These are phyloP conservation scores for Numenius phaeopus DNA, from an alignment of 2,797 vertebrate genomes.

Conservation along the genomic window DNA sequence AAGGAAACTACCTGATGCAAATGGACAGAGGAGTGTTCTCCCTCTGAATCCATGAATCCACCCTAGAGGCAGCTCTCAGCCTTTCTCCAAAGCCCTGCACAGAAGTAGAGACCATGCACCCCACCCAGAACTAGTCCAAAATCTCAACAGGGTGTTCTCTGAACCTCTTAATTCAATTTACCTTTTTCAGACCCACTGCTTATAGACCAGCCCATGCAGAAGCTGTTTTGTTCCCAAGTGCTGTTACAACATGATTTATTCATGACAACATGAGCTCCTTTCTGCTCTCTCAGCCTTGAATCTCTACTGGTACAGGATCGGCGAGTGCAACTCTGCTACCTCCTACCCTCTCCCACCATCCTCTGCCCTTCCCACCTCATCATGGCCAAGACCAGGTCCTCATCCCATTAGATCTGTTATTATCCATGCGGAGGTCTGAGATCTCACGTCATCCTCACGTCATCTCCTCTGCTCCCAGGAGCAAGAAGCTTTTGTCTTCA, in stretches of 20 bases:
- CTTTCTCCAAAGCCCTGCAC: neutral
- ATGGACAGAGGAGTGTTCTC: fast-evolving
- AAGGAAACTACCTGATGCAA: neutral
- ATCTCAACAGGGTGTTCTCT: neutral
- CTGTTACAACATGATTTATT: neutral
- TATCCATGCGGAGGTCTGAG: neutral
- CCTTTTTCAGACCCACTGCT: neutral
- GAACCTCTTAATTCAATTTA: neutral
- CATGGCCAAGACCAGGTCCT: neutral
- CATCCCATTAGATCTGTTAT: neutral
- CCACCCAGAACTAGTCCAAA: neutral
- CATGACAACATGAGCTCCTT: neutral
- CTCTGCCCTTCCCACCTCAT: neutral
- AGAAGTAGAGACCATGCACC: neutral
- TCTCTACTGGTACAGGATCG: neutral
- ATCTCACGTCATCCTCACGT: fast-evolving
- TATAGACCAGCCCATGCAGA: neutral
- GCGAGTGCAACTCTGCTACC: neutral
- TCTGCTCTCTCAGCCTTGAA: neutral
- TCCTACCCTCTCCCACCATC: neutral
- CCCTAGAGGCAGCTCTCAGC: neutral
- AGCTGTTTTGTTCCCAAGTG: neutral
- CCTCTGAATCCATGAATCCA: neutral
- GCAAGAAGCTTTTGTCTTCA: neutral
- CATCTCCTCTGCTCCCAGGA: neutral